Percentiles rank a stretch among this genome's conserved stretches.
These are phyloP conservation scores for Microhierax caerulescens DNA, from an alignment of 2,797 vertebrate species.

Conservation along the genomic window DNA sequence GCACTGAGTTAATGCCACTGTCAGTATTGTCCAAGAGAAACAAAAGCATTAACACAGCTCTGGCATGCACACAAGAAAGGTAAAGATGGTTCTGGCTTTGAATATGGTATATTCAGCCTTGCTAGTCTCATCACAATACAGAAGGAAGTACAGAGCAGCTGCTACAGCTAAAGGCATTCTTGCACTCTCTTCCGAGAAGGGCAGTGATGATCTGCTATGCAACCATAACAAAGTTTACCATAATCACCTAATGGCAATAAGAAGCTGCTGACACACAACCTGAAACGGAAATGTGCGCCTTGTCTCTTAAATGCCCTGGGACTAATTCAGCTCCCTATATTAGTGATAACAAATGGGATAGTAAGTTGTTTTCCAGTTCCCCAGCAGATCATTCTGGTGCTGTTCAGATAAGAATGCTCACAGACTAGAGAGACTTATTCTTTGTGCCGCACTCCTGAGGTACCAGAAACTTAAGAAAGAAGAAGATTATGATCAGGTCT, in stretches of 20 bases:
- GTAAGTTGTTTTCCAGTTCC: rapidly evolving
- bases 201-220: neutral
- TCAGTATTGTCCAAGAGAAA: neutral
- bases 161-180: neutral
- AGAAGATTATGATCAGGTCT: neutral
- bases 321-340: neutral
- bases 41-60: neutral
- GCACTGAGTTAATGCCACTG: neutral
- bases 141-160: rapidly evolving
- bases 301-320: neutral
- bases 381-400: neutral
- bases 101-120: neutral
- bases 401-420: neutral
- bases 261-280: neutral
- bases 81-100: neutral
- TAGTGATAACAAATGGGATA: neutral
- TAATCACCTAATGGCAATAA: neutral
- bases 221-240: neutral
- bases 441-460: neutral
- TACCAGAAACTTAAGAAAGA: neutral
- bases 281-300: neutral
- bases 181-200: neutral
- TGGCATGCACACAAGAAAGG: neutral
- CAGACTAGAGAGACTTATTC: neutral
- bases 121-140: neutral